Conservation (phyloP, 2,888 invertebrate species). For the Alloscopus bannaensis region DNA sequence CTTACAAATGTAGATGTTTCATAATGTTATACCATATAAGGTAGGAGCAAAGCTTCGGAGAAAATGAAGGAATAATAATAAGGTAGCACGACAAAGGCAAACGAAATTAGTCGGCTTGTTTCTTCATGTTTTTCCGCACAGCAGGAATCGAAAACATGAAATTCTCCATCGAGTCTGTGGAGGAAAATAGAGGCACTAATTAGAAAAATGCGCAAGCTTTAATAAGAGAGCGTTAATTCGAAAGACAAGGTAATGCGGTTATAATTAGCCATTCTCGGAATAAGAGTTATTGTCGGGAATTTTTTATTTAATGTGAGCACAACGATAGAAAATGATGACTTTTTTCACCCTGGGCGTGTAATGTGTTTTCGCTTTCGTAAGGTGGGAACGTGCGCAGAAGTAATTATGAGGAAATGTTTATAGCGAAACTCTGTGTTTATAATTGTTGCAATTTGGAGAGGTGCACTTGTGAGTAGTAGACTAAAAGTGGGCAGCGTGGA, state of each 20-base stretch:
- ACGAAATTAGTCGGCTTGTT: constrained; percentile 22
- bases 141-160: constrained; percentile 13
- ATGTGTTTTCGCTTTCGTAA: too few species aligned
- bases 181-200: constrained; percentile 1
- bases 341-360: not conserved
- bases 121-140: not conserved
- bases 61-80: not conserved
- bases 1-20: too few species aligned
- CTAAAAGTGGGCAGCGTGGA: not conserved
- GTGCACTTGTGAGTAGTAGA: not conserved
- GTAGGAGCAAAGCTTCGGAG: too few species aligned
- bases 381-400: not conserved
- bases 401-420: not conserved
- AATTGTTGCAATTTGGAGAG: constrained; percentile 6
- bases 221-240: constrained; percentile 21
- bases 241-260: constrained; percentile 20
- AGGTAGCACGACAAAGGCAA: constrained; percentile 10
- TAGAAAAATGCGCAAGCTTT: constrained; percentile 19
- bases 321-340: not conserved
- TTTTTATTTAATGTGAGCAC: not conserved
- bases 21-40: too few species aligned
- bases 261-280: constrained; percentile 16
- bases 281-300: not conserved
- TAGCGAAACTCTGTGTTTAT: constrained; percentile 4
- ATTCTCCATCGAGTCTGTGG: constrained; percentile 2